phyloP scores from a whole-genome alignment of 2,888 invertebrate genomes.

The Tanypteryx hageni region DNA sequence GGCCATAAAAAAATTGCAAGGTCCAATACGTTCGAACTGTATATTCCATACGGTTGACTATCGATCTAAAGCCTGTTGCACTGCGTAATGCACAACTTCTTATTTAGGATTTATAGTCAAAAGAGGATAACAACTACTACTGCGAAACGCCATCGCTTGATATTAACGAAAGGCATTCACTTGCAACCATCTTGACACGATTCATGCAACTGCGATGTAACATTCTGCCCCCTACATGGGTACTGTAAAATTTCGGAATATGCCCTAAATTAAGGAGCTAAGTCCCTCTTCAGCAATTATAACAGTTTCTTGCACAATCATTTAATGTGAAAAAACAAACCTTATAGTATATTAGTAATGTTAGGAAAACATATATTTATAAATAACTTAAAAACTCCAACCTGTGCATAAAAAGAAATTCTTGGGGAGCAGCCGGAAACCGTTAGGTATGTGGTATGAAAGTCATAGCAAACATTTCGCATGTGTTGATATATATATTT shows the following conservation, averaged over 20 bases:
- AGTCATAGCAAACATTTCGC: conserved; percentile 67
- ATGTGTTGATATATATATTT: conserved; percentile 58
- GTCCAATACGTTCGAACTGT: conserved; percentile 59
- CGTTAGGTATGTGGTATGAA: conserved; percentile 69
- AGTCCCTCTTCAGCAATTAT: conserved; percentile 39
- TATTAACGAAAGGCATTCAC: conserved; percentile 71
- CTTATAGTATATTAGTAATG: conserved; percentile 59
- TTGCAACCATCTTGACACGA: conserved; percentile 73
- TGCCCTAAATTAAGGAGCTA: conserved; percentile 63
- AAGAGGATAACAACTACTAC: conserved; percentile 48
- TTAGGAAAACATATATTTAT: conserved; percentile 68
- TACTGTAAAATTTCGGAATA: conserved; percentile 67
- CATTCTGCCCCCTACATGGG: conserved; percentile 69
- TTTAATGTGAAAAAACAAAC: conserved; percentile 26
- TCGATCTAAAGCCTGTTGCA: conserved; percentile 60
- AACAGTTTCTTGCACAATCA: conserved; percentile 11
- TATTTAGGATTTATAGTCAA: conserved; percentile 59
- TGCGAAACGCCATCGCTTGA: conserved; percentile 63
- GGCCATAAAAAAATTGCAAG: conserved; percentile 64
- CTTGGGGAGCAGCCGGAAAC: conserved; percentile 72
- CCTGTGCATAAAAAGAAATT: conserved; percentile 73
- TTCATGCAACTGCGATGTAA: conserved; percentile 71
- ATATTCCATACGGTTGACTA: conserved; percentile 60
- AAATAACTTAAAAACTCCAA: conserved; percentile 72
- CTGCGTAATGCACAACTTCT: conserved; percentile 62